Conservation (phyloP, 2,113 vertebrate genomes). For the Geococcyx californianus region DNA sequence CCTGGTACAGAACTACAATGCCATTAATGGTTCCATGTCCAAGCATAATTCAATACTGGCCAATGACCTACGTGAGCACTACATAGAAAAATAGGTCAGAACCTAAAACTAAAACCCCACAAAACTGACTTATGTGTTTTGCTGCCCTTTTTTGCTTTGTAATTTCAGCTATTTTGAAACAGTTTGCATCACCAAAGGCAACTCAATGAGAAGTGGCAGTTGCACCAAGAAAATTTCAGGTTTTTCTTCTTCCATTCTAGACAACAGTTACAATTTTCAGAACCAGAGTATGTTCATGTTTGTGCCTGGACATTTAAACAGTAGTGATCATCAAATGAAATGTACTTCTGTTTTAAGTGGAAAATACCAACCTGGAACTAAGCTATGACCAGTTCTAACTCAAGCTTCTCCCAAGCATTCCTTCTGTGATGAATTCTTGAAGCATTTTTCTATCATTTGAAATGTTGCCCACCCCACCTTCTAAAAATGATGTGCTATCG, state of each 20-base stretch:
- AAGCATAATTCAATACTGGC: conserved; percentile 38
- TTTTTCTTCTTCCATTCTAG: not conserved
- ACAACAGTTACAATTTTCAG: not conserved
- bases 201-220: not conserved
- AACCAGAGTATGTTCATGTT: not conserved
- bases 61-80: conserved; percentile 2
- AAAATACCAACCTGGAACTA: not conserved
- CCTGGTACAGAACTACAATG: conserved; percentile 43
- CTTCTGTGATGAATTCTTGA: not conserved
- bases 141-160: conserved; percentile 16
- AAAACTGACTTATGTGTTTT: not conserved
- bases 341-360: not conserved
- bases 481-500: not conserved
- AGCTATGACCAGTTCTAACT: not conserved
- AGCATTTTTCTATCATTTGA: conserved; percentile 1
- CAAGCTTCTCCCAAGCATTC: not conserved
- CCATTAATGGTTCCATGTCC: conserved; percentile 41
- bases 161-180: conserved; percentile 9
- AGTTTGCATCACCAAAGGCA: not conserved
- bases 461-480: not conserved
- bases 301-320: not conserved
- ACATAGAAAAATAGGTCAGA: conserved; percentile 41
- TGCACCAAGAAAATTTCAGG: not conserved
- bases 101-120: not conserved
- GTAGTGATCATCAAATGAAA: not conserved